phyloP scores from a whole-genome alignment of 2,113 vertebrate genomes.

The Thamnophis sirtalis region DNA sequence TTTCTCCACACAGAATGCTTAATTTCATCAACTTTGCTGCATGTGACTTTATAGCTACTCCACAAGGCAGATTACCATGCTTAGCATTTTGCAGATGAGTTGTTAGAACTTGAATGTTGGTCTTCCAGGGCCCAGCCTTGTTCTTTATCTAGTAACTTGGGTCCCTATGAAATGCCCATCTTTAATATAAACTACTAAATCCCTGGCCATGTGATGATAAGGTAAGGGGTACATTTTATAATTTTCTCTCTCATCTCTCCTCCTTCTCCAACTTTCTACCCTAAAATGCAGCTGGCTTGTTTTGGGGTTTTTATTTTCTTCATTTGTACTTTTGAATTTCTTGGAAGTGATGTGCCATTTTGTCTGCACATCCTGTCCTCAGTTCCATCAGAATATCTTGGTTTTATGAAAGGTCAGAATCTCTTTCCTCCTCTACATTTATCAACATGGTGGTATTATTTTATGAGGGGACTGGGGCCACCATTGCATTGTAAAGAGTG shows the following conservation, averaged over 20 bases:
- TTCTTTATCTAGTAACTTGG: background rate
- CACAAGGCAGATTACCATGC: background rate
- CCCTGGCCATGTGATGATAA: background rate
- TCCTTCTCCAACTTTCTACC: background rate
- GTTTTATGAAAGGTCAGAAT: background rate
- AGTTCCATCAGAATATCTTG: background rate
- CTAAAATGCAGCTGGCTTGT: background rate
- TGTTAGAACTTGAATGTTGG: background rate
- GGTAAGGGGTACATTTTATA: no score
- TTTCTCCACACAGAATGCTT: background rate
- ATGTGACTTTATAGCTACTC: background rate
- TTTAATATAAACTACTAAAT: background rate
- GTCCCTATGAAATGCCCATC: background rate
- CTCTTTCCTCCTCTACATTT: background rate
- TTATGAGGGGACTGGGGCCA: background rate
- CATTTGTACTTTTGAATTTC: background rate
- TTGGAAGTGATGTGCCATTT: background rate
- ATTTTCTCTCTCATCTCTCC: background rate
- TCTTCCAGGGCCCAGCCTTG: background rate
- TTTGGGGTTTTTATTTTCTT: background rate
- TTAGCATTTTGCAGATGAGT: background rate
- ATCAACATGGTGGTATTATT: background rate
- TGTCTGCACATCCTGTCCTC: background rate
- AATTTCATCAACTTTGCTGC: background rate
- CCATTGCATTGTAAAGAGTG: background rate